Evolutionary conservation across 1,140 invertebrate species (phyloP).

Genomic region (Camponotus floridanus): DNA sequence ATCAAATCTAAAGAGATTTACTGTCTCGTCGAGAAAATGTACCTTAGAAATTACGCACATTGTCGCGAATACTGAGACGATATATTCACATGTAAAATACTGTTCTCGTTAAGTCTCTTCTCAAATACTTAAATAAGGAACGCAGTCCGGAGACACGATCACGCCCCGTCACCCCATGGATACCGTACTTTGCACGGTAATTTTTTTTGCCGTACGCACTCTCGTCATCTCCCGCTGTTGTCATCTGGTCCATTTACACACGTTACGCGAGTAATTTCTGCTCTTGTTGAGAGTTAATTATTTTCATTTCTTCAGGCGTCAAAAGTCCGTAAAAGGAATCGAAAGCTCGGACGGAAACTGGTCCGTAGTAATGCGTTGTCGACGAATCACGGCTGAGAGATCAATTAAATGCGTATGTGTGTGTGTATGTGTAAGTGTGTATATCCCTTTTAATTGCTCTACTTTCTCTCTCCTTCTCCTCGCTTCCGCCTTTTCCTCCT

Average conservation of each 20-base stretch:
- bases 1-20: background rate
- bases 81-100: constrained; percentile 36
- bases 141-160: constrained; percentile 13
- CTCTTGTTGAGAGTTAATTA: constrained; percentile 36
- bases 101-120: constrained; percentile 41
- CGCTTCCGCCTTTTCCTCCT: background rate
- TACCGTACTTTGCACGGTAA: constrained; percentile 36
- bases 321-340: constrained; percentile 65
- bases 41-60: background rate
- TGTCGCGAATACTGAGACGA: constrained; percentile 7
- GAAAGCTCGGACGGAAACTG: constrained; percentile 74
- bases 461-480: constrained; percentile 14
- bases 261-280: constrained; percentile 32
- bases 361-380: constrained; percentile 74
- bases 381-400: constrained; percentile 70
- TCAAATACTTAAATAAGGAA: constrained; percentile 42
- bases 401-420: constrained; percentile 26
- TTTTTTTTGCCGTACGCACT: background rate
- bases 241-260: constrained; percentile 20
- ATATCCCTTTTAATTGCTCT: constrained; percentile 51
- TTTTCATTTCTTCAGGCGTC: constrained; percentile 55
- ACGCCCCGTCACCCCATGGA: background rate
- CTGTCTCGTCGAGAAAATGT: background rate
- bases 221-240: constrained; percentile 37
- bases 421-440: background rate